Conservation (phyloP, 2,888 invertebrate genomes). For the Diplazon laetatorius region DNA sequence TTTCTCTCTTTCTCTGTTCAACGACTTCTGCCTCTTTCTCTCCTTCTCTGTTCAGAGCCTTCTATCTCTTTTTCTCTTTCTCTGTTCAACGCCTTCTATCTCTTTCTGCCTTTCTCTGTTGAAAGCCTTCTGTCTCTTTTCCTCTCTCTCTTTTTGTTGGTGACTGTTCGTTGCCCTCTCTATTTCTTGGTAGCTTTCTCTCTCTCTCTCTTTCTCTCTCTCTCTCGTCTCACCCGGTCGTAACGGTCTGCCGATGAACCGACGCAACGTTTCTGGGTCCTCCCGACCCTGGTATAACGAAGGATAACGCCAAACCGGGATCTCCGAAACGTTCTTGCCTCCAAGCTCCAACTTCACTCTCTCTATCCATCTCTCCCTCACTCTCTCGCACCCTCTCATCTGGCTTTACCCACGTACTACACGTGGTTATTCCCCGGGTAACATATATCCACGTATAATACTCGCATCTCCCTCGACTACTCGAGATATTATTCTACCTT, state of each 20-base stretch:
- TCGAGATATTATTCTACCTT: constrained; percentile 48
- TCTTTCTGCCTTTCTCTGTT: constrained; percentile 27
- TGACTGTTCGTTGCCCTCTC: too few relatives aligned
- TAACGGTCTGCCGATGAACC: constrained; percentile 55
- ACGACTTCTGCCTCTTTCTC: constrained; percentile 7
- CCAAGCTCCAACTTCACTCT: constrained; percentile 1
- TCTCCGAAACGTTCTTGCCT: constrained; percentile 16
- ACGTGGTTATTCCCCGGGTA: background rate
- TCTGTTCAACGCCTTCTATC: constrained; percentile 36
- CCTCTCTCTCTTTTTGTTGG: constrained; percentile 12
- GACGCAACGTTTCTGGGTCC: constrained; percentile 33
- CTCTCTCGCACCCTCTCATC: background rate
- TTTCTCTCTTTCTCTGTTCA: constrained; percentile 16
- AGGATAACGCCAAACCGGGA: constrained; percentile 40
- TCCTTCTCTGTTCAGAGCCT: constrained; percentile 16
- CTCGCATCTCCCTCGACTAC: constrained; percentile 1
- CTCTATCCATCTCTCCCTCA: background rate
- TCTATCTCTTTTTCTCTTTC: constrained; percentile 15
- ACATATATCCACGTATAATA: constrained; percentile 21
- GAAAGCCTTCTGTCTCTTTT: constrained; percentile 22
- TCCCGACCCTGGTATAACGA: constrained; percentile 25
- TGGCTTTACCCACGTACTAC: background rate
- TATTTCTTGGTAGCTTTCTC: constrained; percentile 18
- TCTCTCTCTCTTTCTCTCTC: constrained; percentile 12
- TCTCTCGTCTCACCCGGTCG: constrained; percentile 31